phyloP scores from a whole-genome alignment of 2,888 invertebrate species.

The Pammene fasciana region DNA sequence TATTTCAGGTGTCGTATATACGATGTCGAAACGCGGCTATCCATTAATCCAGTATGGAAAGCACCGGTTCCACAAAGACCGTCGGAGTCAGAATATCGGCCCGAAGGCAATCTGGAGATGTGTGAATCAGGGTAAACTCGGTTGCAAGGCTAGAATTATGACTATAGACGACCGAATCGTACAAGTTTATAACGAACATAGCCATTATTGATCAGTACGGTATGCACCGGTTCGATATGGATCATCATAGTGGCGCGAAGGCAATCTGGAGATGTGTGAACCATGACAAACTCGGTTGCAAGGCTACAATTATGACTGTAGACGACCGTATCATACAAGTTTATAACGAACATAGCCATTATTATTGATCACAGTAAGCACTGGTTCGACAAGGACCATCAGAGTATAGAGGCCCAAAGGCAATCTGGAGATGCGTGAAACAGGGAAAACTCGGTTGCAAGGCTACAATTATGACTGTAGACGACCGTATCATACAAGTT shows the following conservation, averaged over 20 bases:
- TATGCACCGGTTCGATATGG: too few relatives aligned
- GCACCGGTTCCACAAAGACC: constrained; percentile 1
- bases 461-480: constrained; percentile 5
- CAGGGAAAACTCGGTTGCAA: constrained; percentile 1
- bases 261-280: too few relatives aligned
- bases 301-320: too few relatives aligned
- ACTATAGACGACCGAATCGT: background rate
- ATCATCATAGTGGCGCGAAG: too few relatives aligned
- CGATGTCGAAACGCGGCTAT: background rate
- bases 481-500: background rate
- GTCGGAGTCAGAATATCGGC: background rate
- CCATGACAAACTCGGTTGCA: too few relatives aligned
- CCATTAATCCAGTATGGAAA: background rate
- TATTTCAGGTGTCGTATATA: background rate
- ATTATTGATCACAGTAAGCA: background rate
- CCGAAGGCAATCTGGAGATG: constrained; percentile 15
- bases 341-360: too few relatives aligned
- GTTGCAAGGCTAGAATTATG: constrained; percentile 9
- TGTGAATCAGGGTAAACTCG: background rate
- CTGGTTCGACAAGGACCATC: constrained; percentile 2
- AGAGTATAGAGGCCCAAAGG: constrained; percentile 2
- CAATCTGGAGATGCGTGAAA: constrained; percentile 12
- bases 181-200: background rate
- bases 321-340: too few relatives aligned
- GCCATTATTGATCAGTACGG: background rate